Percentiles rank a stretch among this genome's conserved stretches.
These are phyloP conservation scores for Myrmecobius fasciatus DNA, from an alignment of 2,113 vertebrate species.

Conservation along the genomic window DNA sequence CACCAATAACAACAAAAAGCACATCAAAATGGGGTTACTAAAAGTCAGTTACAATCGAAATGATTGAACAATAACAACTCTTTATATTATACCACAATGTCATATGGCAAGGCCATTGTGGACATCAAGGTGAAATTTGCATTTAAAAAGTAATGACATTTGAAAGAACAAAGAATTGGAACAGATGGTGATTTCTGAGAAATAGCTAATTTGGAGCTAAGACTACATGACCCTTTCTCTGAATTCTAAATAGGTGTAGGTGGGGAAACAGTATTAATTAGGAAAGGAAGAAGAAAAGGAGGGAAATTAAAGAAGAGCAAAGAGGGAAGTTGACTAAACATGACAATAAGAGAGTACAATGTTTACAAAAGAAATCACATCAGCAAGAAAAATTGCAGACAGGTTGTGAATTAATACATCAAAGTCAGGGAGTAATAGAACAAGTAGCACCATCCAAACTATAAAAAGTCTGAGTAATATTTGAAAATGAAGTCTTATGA, in stretches of 20 bases:
- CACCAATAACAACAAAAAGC: too few species aligned
- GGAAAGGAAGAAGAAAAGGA: rapidly evolving
- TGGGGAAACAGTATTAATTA: rapidly evolving
- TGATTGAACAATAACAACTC: too few species aligned
- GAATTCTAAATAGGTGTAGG: background rate
- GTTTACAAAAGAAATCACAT: background rate
- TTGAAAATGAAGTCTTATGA: background rate
- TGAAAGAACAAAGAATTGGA: background rate
- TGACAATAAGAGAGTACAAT: background rate
- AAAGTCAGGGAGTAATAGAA: background rate
- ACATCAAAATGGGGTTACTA: too few species aligned
- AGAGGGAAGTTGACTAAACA: background rate
- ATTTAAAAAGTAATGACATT: background rate
- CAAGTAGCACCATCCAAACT: background rate
- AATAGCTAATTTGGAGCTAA: background rate
- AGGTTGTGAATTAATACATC: background rate
- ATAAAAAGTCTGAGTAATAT: background rate
- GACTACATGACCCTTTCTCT: background rate
- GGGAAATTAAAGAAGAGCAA: background rate
- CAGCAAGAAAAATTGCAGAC: background rate
- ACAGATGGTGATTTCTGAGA: background rate
- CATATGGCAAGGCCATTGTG: background rate
- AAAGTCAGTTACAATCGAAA: too few species aligned
- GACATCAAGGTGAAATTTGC: background rate
- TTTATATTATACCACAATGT: background rate